Evolutionary conservation across 2,888 invertebrate species (phyloP), one percentile per base, ranked within the genome.

Genomic region (Diarsia rubi): DNA sequence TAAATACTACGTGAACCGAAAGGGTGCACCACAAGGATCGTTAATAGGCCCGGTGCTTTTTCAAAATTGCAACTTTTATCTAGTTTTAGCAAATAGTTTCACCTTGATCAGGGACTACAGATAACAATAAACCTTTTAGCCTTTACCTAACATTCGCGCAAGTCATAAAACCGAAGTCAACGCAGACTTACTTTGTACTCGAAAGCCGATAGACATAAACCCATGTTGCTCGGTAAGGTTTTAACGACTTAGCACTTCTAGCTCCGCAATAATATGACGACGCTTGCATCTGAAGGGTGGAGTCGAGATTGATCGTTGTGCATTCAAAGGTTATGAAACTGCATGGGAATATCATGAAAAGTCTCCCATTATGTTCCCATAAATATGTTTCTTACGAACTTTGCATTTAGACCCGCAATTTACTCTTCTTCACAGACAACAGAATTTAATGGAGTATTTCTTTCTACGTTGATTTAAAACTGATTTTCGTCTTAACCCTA

Each of bases 151-250:
- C 66, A 69, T 78, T 42, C 47, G 31, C 24, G 54, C 52, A 66
- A 66, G 78, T 73, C 69, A 69, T 81, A 81, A 81, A 78, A 69
- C 47, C 42, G 59, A 69, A 67, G 66, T 69, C 63, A 73, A 69
- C 69, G 78, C 69, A 82, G 69, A 73, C 49, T 81, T 62, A 82
- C 82, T 81, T 82, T 81, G 81, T 81, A 80, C 71, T 71, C 37
- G 47, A 67, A 75, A 63, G 69, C 69, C 73, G 69, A 78, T 82
- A 73, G 78, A 44, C 79, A 69, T 81, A 81, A 81, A 81, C 44
- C 12, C 42, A 45, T 31, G 47, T 24, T 63, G 65, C 57, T 69
- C 62, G 66, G 66, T 67, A 47, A 42, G 79, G 57, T 67, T 81
- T 79, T 81, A 82, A 73, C 79, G 79, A 81, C 69, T 63, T 72